Conservation (phyloP, 2,797 vertebrate species). For the Peromyscus melanophrys region DNA sequence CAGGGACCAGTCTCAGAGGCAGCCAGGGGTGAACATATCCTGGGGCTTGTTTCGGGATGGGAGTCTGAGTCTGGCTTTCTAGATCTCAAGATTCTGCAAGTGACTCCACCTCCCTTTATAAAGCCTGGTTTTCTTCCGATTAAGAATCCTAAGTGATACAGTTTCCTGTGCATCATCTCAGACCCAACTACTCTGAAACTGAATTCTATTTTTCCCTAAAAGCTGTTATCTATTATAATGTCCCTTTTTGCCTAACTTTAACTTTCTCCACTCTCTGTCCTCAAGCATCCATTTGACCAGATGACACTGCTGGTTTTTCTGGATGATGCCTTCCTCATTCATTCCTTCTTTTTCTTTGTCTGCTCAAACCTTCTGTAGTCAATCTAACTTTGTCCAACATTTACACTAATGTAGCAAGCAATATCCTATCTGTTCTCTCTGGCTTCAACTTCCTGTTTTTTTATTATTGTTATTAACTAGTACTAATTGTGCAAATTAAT, state of each 20-base stretch:
- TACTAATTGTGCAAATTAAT: neutral
- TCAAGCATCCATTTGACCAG: neutral
- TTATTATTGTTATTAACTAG: neutral
- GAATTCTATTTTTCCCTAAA: slow-evolving; percentile 17
- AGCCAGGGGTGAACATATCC: too few relatives aligned
- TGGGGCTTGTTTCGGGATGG: neutral
- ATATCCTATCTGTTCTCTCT: neutral
- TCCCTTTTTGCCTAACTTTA: slow-evolving; percentile 20
- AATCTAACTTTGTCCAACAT: neutral
- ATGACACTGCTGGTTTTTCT: neutral
- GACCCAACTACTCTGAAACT: slow-evolving; percentile 41
- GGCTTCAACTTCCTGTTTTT: neutral
- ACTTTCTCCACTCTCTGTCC: neutral
- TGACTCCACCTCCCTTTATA: neutral
- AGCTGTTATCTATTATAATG: neutral
- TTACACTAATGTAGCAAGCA: neutral
- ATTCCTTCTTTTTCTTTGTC: neutral
- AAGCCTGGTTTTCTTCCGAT: slow-evolving; percentile 19
- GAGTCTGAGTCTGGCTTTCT: neutral
- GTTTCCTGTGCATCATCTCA: slow-evolving; percentile 34
- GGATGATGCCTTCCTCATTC: neutral
- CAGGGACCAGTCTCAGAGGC: neutral
- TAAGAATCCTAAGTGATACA: slow-evolving; percentile 30
- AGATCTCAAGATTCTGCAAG: neutral
- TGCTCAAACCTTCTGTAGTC: neutral